Evolutionary conservation across 2,797 vertebrate species (phyloP).

Genomic region (Gorsachius magnificus): DNA sequence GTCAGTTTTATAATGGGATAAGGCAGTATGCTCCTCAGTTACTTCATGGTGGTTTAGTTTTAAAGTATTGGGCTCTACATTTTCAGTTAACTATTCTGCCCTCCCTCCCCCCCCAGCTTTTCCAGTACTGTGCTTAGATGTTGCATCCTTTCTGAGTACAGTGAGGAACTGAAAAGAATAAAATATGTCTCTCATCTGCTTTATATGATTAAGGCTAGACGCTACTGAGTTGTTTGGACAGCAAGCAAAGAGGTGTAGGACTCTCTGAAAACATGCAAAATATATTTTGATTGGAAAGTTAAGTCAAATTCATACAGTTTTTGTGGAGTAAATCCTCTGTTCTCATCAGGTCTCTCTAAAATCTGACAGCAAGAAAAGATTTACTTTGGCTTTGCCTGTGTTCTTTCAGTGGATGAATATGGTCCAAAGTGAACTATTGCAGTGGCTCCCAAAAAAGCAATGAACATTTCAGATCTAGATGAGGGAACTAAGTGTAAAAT

Average conservation of each 20-base stretch:
- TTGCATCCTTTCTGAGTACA: background rate
- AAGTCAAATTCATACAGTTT: background rate
- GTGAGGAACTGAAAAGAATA: background rate
- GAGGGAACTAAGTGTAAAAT: conserved; percentile 17
- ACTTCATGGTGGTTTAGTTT: background rate
- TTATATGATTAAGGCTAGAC: background rate
- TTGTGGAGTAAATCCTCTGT: background rate
- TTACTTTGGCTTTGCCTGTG: conserved; percentile 33
- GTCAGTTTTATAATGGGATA: background rate
- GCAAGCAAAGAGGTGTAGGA: background rate
- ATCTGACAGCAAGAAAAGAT: background rate
- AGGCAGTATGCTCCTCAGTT: background rate
- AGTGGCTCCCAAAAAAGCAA: background rate
- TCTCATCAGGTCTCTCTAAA: conserved; percentile 29
- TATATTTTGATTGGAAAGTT: background rate
- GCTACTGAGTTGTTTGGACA: background rate
- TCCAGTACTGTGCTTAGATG: background rate
- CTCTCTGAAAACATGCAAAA: conserved; percentile 1
- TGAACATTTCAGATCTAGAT: background rate
- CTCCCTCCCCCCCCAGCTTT: background rate
- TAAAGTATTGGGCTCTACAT: background rate
- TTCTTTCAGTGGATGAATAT: conserved; percentile 2
- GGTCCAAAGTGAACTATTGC: background rate
- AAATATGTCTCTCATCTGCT: conserved; percentile 25
- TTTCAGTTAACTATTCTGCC: background rate